phyloP scores from a whole-genome alignment of 1,140 invertebrate genomes.

The Limonius californicus region DNA sequence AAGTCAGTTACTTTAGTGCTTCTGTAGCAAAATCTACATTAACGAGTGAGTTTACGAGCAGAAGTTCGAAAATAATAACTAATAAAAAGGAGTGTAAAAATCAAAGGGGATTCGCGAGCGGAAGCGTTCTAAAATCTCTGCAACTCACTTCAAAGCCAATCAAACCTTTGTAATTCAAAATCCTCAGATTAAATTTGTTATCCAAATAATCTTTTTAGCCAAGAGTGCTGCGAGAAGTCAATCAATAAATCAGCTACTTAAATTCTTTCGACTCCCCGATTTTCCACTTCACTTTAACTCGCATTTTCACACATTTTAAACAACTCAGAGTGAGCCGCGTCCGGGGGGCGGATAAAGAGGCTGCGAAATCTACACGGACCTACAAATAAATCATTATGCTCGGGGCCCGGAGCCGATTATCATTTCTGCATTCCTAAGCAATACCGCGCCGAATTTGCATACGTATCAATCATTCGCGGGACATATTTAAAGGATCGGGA shows the following conservation, averaged over 20 bases:
- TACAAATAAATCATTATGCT: neutral
- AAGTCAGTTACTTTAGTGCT: too few relatives aligned
- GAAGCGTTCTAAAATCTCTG: neutral
- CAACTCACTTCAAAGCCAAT: slow-evolving; percentile 6
- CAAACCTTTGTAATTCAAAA: slow-evolving; percentile 12
- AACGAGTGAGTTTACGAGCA: neutral
- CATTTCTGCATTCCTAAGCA: neutral
- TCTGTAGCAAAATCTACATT: neutral
- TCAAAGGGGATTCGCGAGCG: too few relatives aligned
- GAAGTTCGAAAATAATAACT: neutral
- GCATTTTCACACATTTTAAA: slow-evolving; percentile 10
- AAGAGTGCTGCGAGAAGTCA: neutral
- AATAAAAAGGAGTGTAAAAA: neutral
- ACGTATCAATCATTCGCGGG: neutral
- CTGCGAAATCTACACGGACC: neutral
- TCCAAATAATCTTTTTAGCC: slow-evolving; percentile 6
- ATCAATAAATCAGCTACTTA: slow-evolving; percentile 12
- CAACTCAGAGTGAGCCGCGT: neutral
- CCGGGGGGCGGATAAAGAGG: neutral
- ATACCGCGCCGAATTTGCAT: neutral
- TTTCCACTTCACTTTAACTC: slow-evolving; percentile 12
- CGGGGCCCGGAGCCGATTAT: neutral
- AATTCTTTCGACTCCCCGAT: slow-evolving; percentile 7
- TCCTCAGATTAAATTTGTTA: slow-evolving; percentile 9
- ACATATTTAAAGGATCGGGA: neutral